A percentile compares a stretch with the other conserved stretches of the same genome.
Evolutionary conservation across 2,888 invertebrate genomes (phyloP).

Genomic region (Taphrorychus bicolor): DNA sequence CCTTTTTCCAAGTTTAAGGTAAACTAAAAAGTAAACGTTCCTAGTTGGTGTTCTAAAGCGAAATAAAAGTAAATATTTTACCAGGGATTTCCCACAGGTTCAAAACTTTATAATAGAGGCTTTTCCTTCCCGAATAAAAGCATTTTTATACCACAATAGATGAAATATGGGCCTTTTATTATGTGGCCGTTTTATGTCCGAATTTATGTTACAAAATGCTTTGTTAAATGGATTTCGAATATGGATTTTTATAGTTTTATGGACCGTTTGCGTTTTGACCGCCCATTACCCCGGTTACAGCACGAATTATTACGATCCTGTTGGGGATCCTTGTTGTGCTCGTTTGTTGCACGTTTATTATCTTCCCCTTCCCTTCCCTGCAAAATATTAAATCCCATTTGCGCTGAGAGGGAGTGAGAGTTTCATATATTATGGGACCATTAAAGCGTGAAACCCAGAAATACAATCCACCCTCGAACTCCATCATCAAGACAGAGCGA

Average conservation of each 20-base stretch:
- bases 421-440: not conserved
- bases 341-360: not conserved
- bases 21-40: constrained; percentile 2
- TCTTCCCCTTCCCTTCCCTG: not conserved
- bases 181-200: constrained; percentile 25
- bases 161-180: constrained; percentile 32
- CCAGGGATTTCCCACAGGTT: constrained; percentile 18
- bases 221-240: constrained; percentile 10
- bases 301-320: constrained; percentile 1
- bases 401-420: not conserved
- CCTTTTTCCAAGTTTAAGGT: constrained; percentile 1
- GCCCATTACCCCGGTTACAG: constrained; percentile 1
- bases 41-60: constrained; percentile 3
- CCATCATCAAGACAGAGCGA: not conserved
- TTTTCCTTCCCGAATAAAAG: constrained; percentile 24
- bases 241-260: constrained; percentile 21
- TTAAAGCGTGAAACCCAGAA: not conserved
- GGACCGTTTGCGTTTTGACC: constrained; percentile 5
- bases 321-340: not conserved
- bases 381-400: not conserved
- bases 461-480: not conserved
- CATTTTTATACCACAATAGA: constrained; percentile 27
- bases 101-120: constrained; percentile 30
- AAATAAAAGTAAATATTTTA: constrained; percentile 28
- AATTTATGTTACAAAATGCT: constrained; percentile 23